Conservation (phyloP, 2,888 invertebrate species). For the Calameuta filiformis region DNA sequence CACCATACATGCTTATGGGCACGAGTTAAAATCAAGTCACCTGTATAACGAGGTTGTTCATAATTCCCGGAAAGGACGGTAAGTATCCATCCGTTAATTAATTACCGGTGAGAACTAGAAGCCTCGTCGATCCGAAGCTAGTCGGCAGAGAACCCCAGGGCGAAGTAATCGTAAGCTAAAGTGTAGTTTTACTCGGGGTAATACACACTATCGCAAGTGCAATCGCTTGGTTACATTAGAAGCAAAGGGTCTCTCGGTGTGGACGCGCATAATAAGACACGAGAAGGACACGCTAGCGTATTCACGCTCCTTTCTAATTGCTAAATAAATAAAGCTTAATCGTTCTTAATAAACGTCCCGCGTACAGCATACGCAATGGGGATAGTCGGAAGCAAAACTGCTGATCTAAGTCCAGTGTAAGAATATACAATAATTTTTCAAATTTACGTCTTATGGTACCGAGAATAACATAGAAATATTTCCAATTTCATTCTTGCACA, state of each 20-base stretch:
- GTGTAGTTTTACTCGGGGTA: not conserved
- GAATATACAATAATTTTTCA: not conserved
- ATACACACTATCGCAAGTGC: not conserved
- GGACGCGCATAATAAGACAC: not conserved
- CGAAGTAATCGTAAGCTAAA: not conserved
- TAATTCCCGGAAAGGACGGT: not conserved
- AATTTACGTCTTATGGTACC: not conserved
- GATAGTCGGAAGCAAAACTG: not conserved
- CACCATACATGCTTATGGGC: not conserved
- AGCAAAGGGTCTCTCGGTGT: not conserved
- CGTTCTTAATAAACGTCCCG: constrained; percentile 30
- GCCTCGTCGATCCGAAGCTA: not conserved
- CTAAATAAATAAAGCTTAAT: constrained; percentile 44
- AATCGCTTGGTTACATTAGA: not conserved
- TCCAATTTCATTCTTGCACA: not conserved
- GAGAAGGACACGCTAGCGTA: not conserved
- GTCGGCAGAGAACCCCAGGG: not conserved
- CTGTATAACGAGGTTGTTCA: not conserved
- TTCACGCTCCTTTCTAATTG: constrained; percentile 27
- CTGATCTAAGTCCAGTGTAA: not conserved
- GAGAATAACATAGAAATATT: not conserved
- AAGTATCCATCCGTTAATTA: not conserved
- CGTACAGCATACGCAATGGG: not conserved
- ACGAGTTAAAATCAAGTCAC: not conserved
- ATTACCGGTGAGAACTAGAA: not conserved